phyloP scores from a whole-genome alignment of 37 sponge, comb jelly and placozoan genomes.

The Axinella damicornis region DNA sequence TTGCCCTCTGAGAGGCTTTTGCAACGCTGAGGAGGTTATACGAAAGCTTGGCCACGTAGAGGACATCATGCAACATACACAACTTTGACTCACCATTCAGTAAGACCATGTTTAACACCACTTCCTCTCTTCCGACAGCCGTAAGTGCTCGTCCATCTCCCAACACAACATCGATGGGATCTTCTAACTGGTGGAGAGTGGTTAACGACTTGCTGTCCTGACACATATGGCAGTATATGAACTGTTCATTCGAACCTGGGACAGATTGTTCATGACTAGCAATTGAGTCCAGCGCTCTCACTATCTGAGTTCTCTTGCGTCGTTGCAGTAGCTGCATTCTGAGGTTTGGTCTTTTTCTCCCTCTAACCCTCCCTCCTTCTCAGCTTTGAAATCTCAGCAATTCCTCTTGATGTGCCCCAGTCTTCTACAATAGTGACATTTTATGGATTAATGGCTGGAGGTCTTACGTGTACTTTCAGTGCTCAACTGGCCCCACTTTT shows the following conservation, averaged over 20 bases:
- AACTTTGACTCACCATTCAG: conserved; percentile 21
- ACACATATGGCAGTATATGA: conserved; percentile 42
- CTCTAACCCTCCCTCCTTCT: conserved; percentile 2
- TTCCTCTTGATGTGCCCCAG: conserved; percentile 44
- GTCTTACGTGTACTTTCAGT: conserved; percentile 9
- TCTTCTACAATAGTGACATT: conserved; percentile 31
- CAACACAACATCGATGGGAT: conserved; percentile 33
- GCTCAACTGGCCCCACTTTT: neutral
- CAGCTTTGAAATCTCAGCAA: conserved; percentile 17
- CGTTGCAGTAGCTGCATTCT: neutral
- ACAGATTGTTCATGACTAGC: conserved; percentile 1
- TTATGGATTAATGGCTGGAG: neutral
- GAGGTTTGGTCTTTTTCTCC: conserved; percentile 3
- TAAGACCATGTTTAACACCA: conserved; percentile 20
- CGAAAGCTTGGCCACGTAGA: conserved; percentile 49
- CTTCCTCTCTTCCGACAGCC: conserved; percentile 31
- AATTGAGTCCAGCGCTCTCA: conserved; percentile 17
- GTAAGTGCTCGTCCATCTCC: conserved; percentile 56
- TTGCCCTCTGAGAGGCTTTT: conserved; percentile 48
- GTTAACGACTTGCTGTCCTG: conserved; percentile 15
- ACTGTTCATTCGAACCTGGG: neutral
- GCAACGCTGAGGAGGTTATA: conserved; percentile 60
- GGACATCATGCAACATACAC: conserved; percentile 49
- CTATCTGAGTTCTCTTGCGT: conserved; percentile 8
- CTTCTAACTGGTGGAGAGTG: conserved; percentile 8